These are phyloP conservation scores for Eupelmus urozonus DNA, from an alignment of 2,888 invertebrate genomes.

Conservation along the genomic window DNA sequence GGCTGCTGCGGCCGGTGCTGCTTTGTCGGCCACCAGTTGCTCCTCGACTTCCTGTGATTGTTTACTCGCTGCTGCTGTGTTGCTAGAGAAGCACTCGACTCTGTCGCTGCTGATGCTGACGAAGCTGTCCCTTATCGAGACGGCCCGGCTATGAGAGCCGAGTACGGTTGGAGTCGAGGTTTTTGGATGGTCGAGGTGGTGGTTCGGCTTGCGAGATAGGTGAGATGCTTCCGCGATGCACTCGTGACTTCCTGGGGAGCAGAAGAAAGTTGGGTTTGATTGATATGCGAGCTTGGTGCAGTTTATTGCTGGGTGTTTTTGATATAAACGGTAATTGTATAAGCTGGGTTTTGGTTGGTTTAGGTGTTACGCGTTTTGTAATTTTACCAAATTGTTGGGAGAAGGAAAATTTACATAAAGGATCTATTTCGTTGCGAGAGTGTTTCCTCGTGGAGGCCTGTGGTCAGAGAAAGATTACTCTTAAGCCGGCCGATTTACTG, in stretches of 20 bases:
- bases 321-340: too few species aligned
- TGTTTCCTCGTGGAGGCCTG: too few species aligned
- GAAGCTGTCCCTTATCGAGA: constrained; percentile 65
- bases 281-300: too few species aligned
- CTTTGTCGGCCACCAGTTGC: background rate
- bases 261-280: background rate
- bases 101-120: constrained; percentile 59
- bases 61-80: background rate
- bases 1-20: background rate
- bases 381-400: too few species aligned
- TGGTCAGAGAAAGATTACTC: too few species aligned
- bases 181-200: background rate
- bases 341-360: too few species aligned
- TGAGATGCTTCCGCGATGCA: background rate
- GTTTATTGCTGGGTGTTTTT: too few species aligned
- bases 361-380: too few species aligned
- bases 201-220: background rate
- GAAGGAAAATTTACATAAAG: too few species aligned
- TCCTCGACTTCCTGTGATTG: background rate
- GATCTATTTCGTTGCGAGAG: too few species aligned
- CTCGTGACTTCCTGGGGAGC: constrained; percentile 11
- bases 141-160: background rate
- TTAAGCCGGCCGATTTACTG: too few species aligned
- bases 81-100: constrained; percentile 10
- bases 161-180: background rate